A percentile compares a stretch with the other conserved stretches of the same genome.
Conservation (phyloP, 2,888 invertebrate species). For the Chorisops tibialis region DNA sequence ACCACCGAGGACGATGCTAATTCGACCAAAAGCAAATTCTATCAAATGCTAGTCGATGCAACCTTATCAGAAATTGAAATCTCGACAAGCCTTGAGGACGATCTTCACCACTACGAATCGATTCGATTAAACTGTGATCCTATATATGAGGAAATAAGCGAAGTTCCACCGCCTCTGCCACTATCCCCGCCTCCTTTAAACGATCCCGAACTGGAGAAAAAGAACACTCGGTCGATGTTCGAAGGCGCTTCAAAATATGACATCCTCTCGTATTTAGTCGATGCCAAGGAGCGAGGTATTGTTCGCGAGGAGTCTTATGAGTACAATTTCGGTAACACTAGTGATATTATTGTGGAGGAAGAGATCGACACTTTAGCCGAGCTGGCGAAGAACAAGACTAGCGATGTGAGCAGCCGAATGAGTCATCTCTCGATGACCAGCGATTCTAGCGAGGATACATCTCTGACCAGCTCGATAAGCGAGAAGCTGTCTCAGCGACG, state of each 20-base stretch:
- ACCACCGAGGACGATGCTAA: slow-evolving; percentile 64
- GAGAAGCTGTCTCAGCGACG: slow-evolving; percentile 56
- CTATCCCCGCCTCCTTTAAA: slow-evolving; percentile 71
- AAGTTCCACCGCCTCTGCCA: slow-evolving; percentile 76
- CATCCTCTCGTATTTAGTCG: slow-evolving; percentile 83
- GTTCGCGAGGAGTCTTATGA: slow-evolving; percentile 69
- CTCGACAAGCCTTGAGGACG: slow-evolving; percentile 60
- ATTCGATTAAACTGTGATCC: slow-evolving; percentile 63
- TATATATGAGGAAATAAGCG: slow-evolving; percentile 73
- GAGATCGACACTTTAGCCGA: slow-evolving; percentile 60
- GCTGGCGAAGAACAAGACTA: slow-evolving; percentile 52
- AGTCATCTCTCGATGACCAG: slow-evolving; percentile 79
- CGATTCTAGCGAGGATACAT: slow-evolving; percentile 82
- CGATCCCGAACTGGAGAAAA: slow-evolving; percentile 67
- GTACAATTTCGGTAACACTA: slow-evolving; percentile 58
- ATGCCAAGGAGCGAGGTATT: slow-evolving; percentile 75
- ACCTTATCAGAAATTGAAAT: slow-evolving; percentile 66
- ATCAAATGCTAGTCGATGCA: slow-evolving; percentile 69
- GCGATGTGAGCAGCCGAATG: slow-evolving; percentile 64
- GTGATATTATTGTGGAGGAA: slow-evolving; percentile 55
- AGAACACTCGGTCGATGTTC: slow-evolving; percentile 69
- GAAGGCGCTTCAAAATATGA: slow-evolving; percentile 85
- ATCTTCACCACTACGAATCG: slow-evolving; percentile 73
- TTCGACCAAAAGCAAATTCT: slow-evolving; percentile 67
- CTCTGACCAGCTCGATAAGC: slow-evolving; percentile 59